Conservation (phyloP, 1,140 invertebrate species). For the Tetranychus urticae region DNA sequence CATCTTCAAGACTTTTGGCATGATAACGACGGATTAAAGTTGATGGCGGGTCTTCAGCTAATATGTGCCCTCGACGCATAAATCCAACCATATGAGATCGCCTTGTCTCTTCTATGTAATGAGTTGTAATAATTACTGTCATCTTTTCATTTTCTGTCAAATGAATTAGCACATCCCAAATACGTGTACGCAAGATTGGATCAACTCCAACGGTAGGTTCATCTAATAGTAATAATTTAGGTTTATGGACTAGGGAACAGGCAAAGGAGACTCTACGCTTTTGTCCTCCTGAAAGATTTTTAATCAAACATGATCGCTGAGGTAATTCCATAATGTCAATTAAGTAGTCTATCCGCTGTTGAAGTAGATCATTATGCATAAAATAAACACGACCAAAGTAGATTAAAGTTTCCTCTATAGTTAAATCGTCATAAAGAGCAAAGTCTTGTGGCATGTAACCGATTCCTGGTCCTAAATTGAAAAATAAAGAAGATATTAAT, state of each 20-base stretch:
- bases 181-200: constrained; percentile 52
- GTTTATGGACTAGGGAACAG: constrained; percentile 71
- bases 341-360: constrained; percentile 53
- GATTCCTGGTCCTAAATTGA: background rate
- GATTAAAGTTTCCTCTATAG: constrained; percentile 75
- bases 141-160: constrained; percentile 41
- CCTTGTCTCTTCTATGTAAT: constrained; percentile 24
- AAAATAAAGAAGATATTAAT: no score
- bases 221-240: constrained; percentile 72
- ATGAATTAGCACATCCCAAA: constrained; percentile 42
- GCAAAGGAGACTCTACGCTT: constrained; percentile 75
- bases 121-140: constrained; percentile 23
- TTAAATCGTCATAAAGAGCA: constrained; percentile 75
- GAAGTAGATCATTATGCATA: constrained; percentile 30
- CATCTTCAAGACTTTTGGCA: constrained; percentile 56
- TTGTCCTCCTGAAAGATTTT: constrained; percentile 51
- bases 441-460: constrained; percentile 31
- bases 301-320: constrained; percentile 21
- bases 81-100: constrained; percentile 27
- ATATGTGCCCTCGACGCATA: constrained; percentile 10
- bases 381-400: constrained; percentile 86
- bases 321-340: constrained; percentile 67
- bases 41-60: constrained; percentile 73
- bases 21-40: constrained; percentile 53
- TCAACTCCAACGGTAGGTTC: constrained; percentile 84